Percentiles rank a stretch among this genome's conserved stretches.
These are phyloP conservation scores for Cantharis nigra DNA, from an alignment of 2,888 invertebrate species.

Conservation along the genomic window DNA sequence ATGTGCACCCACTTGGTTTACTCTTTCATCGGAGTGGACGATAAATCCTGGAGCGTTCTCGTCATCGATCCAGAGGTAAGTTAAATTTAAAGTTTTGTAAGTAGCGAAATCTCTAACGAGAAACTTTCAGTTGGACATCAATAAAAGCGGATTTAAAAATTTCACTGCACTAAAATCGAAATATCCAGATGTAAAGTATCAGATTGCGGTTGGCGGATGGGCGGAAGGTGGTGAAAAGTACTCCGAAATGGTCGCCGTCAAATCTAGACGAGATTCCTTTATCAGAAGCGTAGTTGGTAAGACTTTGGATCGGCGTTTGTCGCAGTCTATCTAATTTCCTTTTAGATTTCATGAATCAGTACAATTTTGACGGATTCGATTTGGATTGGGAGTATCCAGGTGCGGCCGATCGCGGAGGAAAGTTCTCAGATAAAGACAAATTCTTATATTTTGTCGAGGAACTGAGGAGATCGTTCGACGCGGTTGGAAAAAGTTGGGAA, in stretches of 20 bases:
- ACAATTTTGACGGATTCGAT: slow-evolving; percentile 84
- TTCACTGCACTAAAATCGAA: slow-evolving; percentile 74
- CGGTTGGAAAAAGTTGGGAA: slow-evolving; percentile 78
- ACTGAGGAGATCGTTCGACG: slow-evolving; percentile 76
- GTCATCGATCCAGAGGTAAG: slow-evolving; percentile 80
- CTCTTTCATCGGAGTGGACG: slow-evolving; percentile 85
- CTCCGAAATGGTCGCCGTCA: slow-evolving; percentile 77
- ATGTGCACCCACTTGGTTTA: slow-evolving; percentile 87
- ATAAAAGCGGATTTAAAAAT: slow-evolving; percentile 75
- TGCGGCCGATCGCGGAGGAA: slow-evolving; percentile 84
- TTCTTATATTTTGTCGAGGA: slow-evolving; percentile 85
- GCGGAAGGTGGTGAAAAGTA: slow-evolving; percentile 89
- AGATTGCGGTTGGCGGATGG: slow-evolving; percentile 89
- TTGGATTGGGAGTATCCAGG: slow-evolving; percentile 92
- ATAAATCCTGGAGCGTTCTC: slow-evolving; percentile 75
- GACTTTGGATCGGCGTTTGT: not conserved
- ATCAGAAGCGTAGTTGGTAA: slow-evolving; percentile 75
- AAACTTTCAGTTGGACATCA: slow-evolving; percentile 66
- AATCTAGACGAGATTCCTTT: slow-evolving; percentile 70
- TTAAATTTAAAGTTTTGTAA: not conserved
- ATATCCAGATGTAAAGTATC: slow-evolving; percentile 75
- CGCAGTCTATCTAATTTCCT: not conserved
- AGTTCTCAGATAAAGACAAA: slow-evolving; percentile 80
- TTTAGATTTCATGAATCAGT: slow-evolving; percentile 74
- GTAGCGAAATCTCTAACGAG: not conserved